Evolutionary conservation across 2,888 invertebrate genomes (phyloP), one percentile per base, ranked within the genome.

Genomic region (Cephus sareptanus): DNA sequence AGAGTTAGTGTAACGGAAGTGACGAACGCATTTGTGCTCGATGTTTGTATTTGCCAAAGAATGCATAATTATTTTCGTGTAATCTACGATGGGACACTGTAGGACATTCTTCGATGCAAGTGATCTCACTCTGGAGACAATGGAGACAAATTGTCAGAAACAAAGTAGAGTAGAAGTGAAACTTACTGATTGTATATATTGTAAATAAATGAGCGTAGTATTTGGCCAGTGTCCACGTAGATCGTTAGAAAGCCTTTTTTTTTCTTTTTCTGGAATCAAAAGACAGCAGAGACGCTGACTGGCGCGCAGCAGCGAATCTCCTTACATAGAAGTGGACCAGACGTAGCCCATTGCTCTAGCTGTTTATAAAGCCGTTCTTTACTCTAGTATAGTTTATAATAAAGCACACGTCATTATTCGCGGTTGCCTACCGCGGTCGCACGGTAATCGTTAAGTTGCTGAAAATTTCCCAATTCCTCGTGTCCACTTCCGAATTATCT

Each of bases 1-100:
- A 85, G 73, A 87, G 87, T 86, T 87, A 87, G 86, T 87, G 80
- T 81, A 30, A 30, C 31, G 9, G 4, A 31, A 30, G 11, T n/a
- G 70, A n/a, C 30, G 70, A 70, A 15, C 33, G 1, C 15, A 13
- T 30, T 70, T 33, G 30, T 33, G 70, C 70, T 15, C 15, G 11
- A 33, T 13, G 3, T 70, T 33, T 30, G n/a, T 12, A 15, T 70
- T 70, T 23, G 70, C 70, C 30, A 15, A 70, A 30, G 1, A 30
- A 11, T 33, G 30, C 70, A 40, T 30, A 2, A 33, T 30, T 70
- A 11, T 34, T 69, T 70, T 9, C 35, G 40, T 40, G 6, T 15
- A 40, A 40, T 15, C 4, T 40, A 15, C 37, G 15, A 40, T 40
- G 6, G 6, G 40, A 40, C 40, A 15, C 15, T 6, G 40, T 15